Conservation (phyloP, 1,140 invertebrate species). For the Lordiphosa clarofinis region DNA sequence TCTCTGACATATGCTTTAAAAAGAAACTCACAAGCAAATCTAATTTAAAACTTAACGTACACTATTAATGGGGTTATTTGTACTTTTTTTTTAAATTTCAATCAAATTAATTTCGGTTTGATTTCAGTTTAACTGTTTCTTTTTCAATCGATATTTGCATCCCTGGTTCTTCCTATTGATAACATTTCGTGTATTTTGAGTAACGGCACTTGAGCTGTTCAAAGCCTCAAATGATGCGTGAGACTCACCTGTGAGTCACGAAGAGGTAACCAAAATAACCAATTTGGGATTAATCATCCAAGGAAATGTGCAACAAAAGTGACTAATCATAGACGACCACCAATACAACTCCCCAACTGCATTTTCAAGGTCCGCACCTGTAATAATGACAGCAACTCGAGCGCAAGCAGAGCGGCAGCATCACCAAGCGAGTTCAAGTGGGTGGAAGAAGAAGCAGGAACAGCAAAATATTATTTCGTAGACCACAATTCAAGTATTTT, state of each 20-base stretch:
- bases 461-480: slow-evolving; percentile 25
- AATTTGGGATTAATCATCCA: slow-evolving; percentile 53
- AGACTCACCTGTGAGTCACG: slow-evolving; percentile 49
- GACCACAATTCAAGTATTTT: slow-evolving; percentile 65
- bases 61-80: too few relatives aligned
- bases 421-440: slow-evolving; percentile 45
- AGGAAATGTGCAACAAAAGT: slow-evolving; percentile 20
- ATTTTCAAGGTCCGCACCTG: slow-evolving; percentile 33
- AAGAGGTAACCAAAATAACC: slow-evolving; percentile 25
- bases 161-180: slow-evolving; percentile 15
- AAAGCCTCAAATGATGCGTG: slow-evolving; percentile 25
- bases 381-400: slow-evolving; percentile 11
- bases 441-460: slow-evolving; percentile 27
- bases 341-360: not conserved
- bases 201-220: slow-evolving; percentile 14
- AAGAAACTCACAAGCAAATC: too few relatives aligned
- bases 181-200: slow-evolving; percentile 13
- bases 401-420: slow-evolving; percentile 6
- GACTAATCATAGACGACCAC: slow-evolving; percentile 9
- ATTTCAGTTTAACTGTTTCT: too few relatives aligned
- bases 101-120: too few relatives aligned
- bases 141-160: slow-evolving; percentile 18
- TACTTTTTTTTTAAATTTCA: too few relatives aligned
- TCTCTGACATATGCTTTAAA: too few relatives aligned
- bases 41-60: too few relatives aligned